Percentiles rank a stretch among this genome's conserved stretches.
phyloP scores from a whole-genome alignment of 2,113 vertebrate species.

The Zootoca vivipara region DNA sequence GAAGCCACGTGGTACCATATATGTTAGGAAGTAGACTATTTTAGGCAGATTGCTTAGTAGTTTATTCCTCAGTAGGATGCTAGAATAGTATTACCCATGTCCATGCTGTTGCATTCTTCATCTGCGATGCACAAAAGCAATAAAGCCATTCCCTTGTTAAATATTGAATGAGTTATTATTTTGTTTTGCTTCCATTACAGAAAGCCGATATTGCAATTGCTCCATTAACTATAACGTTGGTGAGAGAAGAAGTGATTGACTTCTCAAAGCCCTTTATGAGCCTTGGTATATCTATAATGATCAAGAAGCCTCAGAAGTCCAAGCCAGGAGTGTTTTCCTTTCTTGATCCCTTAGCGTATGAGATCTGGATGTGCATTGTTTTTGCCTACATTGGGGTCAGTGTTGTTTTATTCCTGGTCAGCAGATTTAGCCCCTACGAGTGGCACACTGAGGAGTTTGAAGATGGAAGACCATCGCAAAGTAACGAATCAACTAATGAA shows the following conservation, averaged over 20 bases:
- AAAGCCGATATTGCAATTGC: conserved; percentile 99
- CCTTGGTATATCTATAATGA: conserved; percentile 99
- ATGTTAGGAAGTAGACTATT: conserved; percentile 29
- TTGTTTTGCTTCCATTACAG: conserved; percentile 78
- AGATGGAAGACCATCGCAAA: conserved; percentile 97
- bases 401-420: conserved; percentile 99
- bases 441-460: conserved; percentile 99
- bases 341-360: conserved; percentile 98
- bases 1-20: background rate
- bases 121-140: conserved; percentile 38
- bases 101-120: conserved; percentile 39
- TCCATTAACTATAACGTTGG: conserved; percentile 95
- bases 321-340: conserved; percentile 99
- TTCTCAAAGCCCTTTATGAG: conserved; percentile 99
- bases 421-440: conserved; percentile 98
- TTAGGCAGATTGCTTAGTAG: conserved; percentile 20
- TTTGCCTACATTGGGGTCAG: conserved; percentile 99
- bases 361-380: conserved; percentile 99
- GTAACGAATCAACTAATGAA: conserved; percentile 98
- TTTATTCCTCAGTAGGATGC: background rate
- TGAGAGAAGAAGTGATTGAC: conserved; percentile 99
- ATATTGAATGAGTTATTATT: conserved; percentile 33
- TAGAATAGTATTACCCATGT: background rate
- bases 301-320: conserved; percentile 99
- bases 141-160: conserved; percentile 24